Evolutionary conservation across 2,113 vertebrate species (phyloP), one percentile per base, ranked within the genome.

Genomic region (Paraplagusia blochii): DNA sequence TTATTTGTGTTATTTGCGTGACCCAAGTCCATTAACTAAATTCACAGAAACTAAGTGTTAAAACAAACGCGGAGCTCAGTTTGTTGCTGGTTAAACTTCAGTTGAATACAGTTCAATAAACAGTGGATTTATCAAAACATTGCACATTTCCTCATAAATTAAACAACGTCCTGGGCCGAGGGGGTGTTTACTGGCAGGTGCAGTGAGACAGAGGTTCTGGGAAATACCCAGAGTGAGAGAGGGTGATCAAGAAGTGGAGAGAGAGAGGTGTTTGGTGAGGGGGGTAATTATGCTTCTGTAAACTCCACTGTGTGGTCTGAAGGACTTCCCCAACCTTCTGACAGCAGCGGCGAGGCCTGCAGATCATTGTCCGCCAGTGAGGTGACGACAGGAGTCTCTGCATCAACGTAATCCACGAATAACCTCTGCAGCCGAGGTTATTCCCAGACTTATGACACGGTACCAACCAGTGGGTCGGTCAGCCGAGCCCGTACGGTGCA

Each of bases 241-340:
- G 22, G 6, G 22, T 4, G 22, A 29, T n/a, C n/a, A n/a, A n/a
- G n/a, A n/a, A n/a, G n/a, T n/a, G n/a, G 22, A 29, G 22, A 29
- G 22, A 29, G 22, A 29, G 22, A 6, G 22, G 22, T 6, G 22
- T 33, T 29, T 36, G 19, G 11, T 49, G 19, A 9, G 49, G 48
- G 53, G 53, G 44, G 50, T 72, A 77, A 82, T 81, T 70, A 72
- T 58, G 58, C 72, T 69, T 80, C 52, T 79, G 33, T 80, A 81
- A 83, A 82, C 76, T 69, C 38, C 42, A 59, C 55, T 73, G 73
- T 79, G 72, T 77, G 79, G 75, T 84, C 83, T 84, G 49, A 52
- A 42, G 45, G 53, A 44, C 19, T 72, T 73, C 53, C 50, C 56
- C 46, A 61, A 29, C 48, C 63, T 54, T 44, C 49, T 72, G 61